Evolutionary conservation across 2,797 vertebrate genomes (phyloP).

Genomic region (Myotis pilosus): DNA sequence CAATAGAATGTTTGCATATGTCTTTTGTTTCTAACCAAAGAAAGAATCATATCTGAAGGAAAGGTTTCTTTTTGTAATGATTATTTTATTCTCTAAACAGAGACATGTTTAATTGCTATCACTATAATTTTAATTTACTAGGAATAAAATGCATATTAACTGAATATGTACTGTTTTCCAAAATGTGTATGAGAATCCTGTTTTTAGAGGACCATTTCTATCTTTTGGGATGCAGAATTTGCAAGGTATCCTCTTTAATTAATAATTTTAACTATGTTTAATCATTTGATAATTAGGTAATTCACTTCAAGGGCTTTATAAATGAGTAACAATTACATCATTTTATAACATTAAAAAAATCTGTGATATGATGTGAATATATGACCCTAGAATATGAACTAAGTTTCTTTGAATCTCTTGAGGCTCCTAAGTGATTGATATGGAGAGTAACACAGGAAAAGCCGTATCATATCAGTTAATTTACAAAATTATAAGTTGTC

Average conservation of each 20-base stretch:
- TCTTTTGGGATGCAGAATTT: background rate
- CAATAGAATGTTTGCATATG: background rate
- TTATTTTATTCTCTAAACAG: background rate
- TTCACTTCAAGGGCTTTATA: conserved; percentile 36
- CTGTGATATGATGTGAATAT: background rate
- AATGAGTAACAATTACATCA: background rate
- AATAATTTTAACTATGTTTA: conserved; percentile 59
- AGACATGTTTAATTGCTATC: background rate
- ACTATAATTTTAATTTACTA: background rate
- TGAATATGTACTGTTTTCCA: background rate
- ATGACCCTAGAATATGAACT: background rate
- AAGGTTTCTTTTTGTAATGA: background rate
- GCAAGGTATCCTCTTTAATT: conserved; percentile 56
- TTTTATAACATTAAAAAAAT: conserved; percentile 24
- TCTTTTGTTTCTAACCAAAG: background rate
- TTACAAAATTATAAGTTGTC: conserved; percentile 69
- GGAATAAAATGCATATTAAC: background rate
- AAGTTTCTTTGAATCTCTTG: conserved; percentile 1
- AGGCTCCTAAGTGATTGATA: conserved; percentile 71
- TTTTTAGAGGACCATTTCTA: conserved; percentile 38
- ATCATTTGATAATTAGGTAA: background rate
- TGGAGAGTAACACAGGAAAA: conserved; percentile 59
- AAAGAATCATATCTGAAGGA: background rate
- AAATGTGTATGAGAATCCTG: background rate
- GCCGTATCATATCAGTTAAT: conserved; percentile 51